Conservation (phyloP, 2,797 vertebrate genomes). For the Poeciliopsis gracilis region DNA sequence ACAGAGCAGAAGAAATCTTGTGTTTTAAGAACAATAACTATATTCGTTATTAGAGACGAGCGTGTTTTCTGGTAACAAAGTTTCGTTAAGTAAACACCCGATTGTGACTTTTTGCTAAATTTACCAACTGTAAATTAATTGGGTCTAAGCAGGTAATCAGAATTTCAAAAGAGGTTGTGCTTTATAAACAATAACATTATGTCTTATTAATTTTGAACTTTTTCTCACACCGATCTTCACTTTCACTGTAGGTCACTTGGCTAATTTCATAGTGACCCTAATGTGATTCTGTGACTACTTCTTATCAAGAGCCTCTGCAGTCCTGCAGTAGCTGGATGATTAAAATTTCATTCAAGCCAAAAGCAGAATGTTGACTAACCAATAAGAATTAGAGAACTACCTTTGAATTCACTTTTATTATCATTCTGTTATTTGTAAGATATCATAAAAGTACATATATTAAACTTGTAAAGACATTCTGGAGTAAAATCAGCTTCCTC, state of each 20-base stretch:
- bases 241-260: conserved; percentile 79
- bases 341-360: conserved; percentile 47
- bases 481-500: conserved; percentile 17
- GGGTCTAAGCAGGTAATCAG: too few species aligned
- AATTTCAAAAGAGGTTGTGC: too few species aligned
- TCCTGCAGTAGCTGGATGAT: conserved; percentile 84
- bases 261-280: conserved; percentile 85
- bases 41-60: too few species aligned
- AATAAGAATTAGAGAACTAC: background rate
- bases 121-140: too few species aligned
- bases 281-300: conserved; percentile 81
- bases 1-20: too few species aligned
- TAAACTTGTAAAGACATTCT: conserved; percentile 27
- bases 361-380: conserved; percentile 24
- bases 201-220: background rate
- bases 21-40: too few species aligned
- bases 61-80: too few species aligned
- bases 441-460: background rate
- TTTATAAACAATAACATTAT: background rate
- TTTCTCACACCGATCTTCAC: conserved; percentile 23
- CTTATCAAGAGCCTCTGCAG: conserved; percentile 84
- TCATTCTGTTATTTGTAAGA: background rate
- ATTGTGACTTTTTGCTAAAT: too few species aligned
- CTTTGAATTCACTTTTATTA: background rate
- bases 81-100: too few species aligned